Evolutionary conservation across 2,797 vertebrate species (phyloP).

Genomic region (Melanogrammus aeglefinus): DNA sequence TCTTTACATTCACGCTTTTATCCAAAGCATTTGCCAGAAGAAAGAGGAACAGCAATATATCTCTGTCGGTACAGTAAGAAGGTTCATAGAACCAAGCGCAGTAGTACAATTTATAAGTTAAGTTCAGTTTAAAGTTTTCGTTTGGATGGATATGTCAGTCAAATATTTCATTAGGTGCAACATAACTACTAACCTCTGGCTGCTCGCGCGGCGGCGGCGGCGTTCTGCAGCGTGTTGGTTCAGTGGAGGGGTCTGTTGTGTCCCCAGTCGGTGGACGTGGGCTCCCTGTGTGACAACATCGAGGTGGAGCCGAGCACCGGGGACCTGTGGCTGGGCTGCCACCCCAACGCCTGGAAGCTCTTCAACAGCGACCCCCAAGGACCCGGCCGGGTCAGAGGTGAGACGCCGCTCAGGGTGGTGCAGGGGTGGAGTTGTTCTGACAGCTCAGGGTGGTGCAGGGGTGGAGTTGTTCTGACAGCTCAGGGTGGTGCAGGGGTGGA

Average conservation of each 20-base stretch:
- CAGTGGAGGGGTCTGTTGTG: neutral
- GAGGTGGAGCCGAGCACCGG: slow-evolving; percentile 79
- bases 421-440: neutral
- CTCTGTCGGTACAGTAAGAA: neutral
- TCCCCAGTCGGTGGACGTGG: slow-evolving; percentile 73
- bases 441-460: neutral
- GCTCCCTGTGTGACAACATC: slow-evolving; percentile 81
- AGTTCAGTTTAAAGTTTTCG: neutral
- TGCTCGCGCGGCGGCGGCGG: neutral
- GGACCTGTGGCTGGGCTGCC: slow-evolving; percentile 84
- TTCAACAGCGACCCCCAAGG: slow-evolving; percentile 64
- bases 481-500: neutral
- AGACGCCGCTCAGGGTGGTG: slow-evolving; percentile 27
- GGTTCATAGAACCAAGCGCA: neutral
- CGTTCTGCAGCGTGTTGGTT: neutral
- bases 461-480: no score
- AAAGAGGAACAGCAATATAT: no score
- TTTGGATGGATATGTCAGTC: no score
- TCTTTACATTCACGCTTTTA: neutral
- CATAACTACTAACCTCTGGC: no score
- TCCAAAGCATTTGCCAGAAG: no score
- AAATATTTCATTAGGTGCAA: no score
- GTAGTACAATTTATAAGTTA: neutral
- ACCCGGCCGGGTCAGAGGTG: slow-evolving; percentile 85
- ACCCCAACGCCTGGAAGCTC: slow-evolving; percentile 77